Conservation (phyloP, 2,113 vertebrate genomes). For the Potamarius usumacintae region DNA sequence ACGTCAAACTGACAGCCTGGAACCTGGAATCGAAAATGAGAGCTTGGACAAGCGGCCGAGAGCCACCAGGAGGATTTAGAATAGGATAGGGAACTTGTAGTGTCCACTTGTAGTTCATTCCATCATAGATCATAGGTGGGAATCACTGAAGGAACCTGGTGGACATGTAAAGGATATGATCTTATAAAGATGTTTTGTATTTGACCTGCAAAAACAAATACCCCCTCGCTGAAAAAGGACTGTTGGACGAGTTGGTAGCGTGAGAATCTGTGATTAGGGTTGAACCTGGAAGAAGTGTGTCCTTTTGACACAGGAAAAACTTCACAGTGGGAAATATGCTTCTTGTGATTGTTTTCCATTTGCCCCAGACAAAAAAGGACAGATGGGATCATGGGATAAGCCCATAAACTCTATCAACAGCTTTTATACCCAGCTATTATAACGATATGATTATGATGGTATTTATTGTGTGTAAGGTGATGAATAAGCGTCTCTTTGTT, state of each 20-base stretch:
- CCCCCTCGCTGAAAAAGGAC: neutral
- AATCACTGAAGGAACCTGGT: conserved; percentile 5
- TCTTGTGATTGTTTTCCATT: neutral
- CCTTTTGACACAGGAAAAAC: neutral
- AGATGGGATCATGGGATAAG: neutral
- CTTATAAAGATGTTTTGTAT: neutral
- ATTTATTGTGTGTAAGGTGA: conserved; percentile 20
- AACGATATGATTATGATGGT: neutral
- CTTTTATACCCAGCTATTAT: neutral
- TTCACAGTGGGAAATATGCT: conserved; percentile 9
- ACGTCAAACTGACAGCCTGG: conserved; percentile 43
- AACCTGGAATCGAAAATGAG: neutral
- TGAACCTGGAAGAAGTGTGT: neutral
- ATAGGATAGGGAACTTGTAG: conserved; percentile 4
- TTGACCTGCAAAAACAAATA: neutral
- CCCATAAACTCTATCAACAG: neutral
- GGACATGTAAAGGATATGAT: neutral
- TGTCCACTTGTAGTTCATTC: conserved; percentile 3
- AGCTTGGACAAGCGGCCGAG: neutral
- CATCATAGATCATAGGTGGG: neutral
- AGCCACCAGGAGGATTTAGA: neutral
- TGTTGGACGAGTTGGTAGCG: neutral
- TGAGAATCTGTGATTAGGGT: neutral
- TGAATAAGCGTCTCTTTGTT: neutral
- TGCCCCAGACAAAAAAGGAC: neutral